Base-by-base conservation (phyloP, 2,888 invertebrate genomes). In the Caenorhabditis doughertyi region DNA sequence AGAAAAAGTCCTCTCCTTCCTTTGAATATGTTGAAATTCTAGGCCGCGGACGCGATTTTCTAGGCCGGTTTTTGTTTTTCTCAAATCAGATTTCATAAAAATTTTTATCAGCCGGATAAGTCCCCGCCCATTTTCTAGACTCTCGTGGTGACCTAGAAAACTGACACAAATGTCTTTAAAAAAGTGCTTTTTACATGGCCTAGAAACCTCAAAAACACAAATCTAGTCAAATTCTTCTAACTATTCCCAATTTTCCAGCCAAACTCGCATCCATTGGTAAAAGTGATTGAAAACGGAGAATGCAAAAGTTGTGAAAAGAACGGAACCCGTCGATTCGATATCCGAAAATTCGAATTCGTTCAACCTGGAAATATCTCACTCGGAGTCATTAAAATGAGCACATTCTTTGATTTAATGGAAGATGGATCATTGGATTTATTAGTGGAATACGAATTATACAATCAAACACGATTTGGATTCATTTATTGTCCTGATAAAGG, bases 361-460 rank as follows among this genome's bases (percentile, higher is more conserved):
- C 76, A 86, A 35, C 82, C 86, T 18, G 67, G 73, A 25, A 83
- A 82, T 32, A 68, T 86, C 62, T 68, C 85, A 21, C 35, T 87
- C 2, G 83, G 84, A 49, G 44, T 44, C n/a, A 53, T 80, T 3
- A 64, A 73, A 25, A 84, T 85, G 84, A 64, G 29, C 18, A 74
- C 84, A 5, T 85, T 85, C 72, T 87, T 87, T 27, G 85, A 87
- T 67, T 49, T 83, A 9, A 25, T 76, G 25, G 92, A 92, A 77
- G 92, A 92, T 68, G 92, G 92, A 29, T 90, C 83, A 42, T 85
- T 92, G 60, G 92, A 92, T 73, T 72, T 92, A 29, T 76, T 92
- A 11, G 87, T 90, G 9, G 90, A 91, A 68, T 91, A 90, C 81
- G 80, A 77, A 9, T 82, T 55, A 65, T 53, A 42, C 11, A 42